Conservation (phyloP, 2,888 invertebrate genomes). For the Stenichneumon culpator region DNA sequence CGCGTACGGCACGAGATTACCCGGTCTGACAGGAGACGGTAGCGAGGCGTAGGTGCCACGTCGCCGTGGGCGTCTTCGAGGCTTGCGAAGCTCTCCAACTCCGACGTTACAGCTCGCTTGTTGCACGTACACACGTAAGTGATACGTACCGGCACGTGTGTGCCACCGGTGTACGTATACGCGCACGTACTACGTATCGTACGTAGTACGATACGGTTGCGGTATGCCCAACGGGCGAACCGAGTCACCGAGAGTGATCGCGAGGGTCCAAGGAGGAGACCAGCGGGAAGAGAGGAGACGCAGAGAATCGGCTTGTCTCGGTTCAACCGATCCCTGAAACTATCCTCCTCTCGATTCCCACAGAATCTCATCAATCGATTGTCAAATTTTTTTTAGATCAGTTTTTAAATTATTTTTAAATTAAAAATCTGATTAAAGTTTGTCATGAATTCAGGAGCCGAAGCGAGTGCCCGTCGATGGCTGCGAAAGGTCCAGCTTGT, state of each 20-base stretch:
- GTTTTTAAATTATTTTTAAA: not conserved
- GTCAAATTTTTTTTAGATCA: not conserved
- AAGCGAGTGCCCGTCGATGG: slow-evolving; percentile 19
- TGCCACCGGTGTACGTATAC: slow-evolving; percentile 14
- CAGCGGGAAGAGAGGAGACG: slow-evolving; percentile 26
- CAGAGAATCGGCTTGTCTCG: slow-evolving; percentile 29
- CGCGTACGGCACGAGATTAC: slow-evolving; percentile 79
- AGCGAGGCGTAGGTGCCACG: slow-evolving; percentile 81
- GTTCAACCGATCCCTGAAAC: slow-evolving; percentile 18
- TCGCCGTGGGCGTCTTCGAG: slow-evolving; percentile 76
- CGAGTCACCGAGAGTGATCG: slow-evolving; percentile 52
- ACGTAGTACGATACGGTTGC: slow-evolving; percentile 44
- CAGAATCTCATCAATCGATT: not conserved
- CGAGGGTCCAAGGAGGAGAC: slow-evolving; percentile 14
- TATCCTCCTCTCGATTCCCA: slow-evolving; percentile 1
- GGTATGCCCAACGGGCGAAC: slow-evolving; percentile 60
- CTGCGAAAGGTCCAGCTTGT: slow-evolving; percentile 34
- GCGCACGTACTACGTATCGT: slow-evolving; percentile 47
- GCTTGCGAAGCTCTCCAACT: slow-evolving; percentile 57
- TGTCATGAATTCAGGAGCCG: slow-evolving; percentile 38
- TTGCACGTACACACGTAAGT: slow-evolving; percentile 34
- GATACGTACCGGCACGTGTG: slow-evolving; percentile 37
- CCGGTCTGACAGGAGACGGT: slow-evolving; percentile 80
- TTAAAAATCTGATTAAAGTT: not conserved
- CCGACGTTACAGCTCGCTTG: slow-evolving; percentile 60